Evolutionary conservation across 2,113 vertebrate genomes (phyloP), one percentile per base, ranked within the genome.

Genomic region (Reinhardtius hippoglossoides): DNA sequence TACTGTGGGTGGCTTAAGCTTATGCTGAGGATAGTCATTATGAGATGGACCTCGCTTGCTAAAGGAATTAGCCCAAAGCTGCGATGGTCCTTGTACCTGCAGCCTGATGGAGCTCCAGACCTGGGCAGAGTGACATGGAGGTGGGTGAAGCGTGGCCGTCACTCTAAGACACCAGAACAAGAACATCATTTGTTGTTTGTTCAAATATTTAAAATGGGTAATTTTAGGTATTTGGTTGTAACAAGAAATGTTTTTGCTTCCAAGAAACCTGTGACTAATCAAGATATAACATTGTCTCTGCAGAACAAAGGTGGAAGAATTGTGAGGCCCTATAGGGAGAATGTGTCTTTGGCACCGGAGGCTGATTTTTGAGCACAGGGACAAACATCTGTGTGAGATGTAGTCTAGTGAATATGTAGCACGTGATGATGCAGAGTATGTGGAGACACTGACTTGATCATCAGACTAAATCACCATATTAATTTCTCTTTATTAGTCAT

Each of bases 1-100:
- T 67, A 74, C 35, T 8, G 68, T 44, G 89, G 87, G 77, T 75
- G 91, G 81, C 67, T 85, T 67, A 62, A 83, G 69, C 77, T 72
- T 67, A 76, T 73, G 73, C 79, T 68, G 81, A 73, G 73, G 76
- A 83, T 58, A 66, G 84, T 81, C 75, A 82, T 87, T 82, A 78
- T 77, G 81, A 82, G 72, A 88, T 79, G 84, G 79, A 71, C 68
- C 68, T 59, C 1, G 20, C 18, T n/a, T 4, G 24, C 89, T 93
- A 91, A 93, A 92, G 88, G 85, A 87, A 91, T 92, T 90, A 92
- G 81, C 64, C 65, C 31, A 56, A 55, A 67, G 74, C 86, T 88
- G 40, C 65, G 24, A 7, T 55, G 50, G 68, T 62, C 48, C 31
- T 64, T 61, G 31, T 56, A 62, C 67, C 70, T 48, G n/a, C 70